Conservation (phyloP, 2,888 invertebrate species). For the Drosophila mettleri region DNA sequence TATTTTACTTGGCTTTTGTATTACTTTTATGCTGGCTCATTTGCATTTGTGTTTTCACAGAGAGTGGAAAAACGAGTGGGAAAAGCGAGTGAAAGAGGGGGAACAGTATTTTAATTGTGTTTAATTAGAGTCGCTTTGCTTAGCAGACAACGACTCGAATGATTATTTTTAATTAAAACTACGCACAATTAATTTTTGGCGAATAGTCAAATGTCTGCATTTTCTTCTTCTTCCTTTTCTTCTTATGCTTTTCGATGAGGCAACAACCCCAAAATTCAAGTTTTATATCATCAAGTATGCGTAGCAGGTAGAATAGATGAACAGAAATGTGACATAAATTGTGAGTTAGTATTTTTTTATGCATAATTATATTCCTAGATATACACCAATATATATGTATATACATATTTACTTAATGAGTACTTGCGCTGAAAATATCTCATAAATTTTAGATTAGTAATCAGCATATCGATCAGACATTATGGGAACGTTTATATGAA, state of each 20-base stretch:
- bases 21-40: conserved; percentile 64
- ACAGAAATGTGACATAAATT: conserved; percentile 23
- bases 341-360: conserved; percentile 38
- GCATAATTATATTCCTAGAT: conserved; percentile 26
- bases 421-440: conserved; percentile 33
- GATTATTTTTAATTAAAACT: conserved; percentile 74
- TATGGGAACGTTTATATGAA: conserved; percentile 34
- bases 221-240: background rate
- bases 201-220: conserved; percentile 33
- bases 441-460: conserved; percentile 66
- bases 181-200: conserved; percentile 61
- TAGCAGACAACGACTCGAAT: conserved; percentile 46
- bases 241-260: conserved; percentile 4
- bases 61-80: conserved; percentile 9
- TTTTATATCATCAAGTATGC: conserved; percentile 56
- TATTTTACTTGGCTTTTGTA: conserved; percentile 31
- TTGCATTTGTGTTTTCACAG: conserved; percentile 59
- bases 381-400: conserved; percentile 1
- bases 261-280: conserved; percentile 32
- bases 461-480: conserved; percentile 59
- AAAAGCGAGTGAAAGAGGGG: conserved; percentile 5
- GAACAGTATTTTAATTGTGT: conserved; percentile 66
- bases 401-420: conserved; percentile 27
- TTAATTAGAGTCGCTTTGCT: conserved; percentile 71
- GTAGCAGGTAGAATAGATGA: conserved; percentile 55